A percentile compares a stretch with the other conserved stretches of the same genome.
Conservation (phyloP, 2,888 invertebrate species). For the Sinhomidia bicolor region DNA sequence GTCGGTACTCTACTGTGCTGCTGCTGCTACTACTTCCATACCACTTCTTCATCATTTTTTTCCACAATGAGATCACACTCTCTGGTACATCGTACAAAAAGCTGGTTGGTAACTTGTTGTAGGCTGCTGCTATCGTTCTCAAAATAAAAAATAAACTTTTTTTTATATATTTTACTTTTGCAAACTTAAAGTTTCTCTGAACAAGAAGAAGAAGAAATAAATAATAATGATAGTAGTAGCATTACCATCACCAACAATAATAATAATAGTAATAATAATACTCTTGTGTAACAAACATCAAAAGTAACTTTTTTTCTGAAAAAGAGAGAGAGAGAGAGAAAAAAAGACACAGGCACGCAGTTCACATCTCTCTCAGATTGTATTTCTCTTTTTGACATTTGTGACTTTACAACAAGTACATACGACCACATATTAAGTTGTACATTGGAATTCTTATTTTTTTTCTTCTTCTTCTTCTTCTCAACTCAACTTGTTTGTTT, state of each 20-base stretch:
- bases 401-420: slow-evolving; percentile 41
- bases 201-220: slow-evolving; percentile 38
- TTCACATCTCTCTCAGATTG: slow-evolving; percentile 39
- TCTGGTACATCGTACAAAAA: not conserved
- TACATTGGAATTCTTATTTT: not conserved
- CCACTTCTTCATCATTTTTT: not conserved
- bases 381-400: slow-evolving; percentile 45
- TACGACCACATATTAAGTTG: not conserved
- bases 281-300: slow-evolving; percentile 47
- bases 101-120: no score
- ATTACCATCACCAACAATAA: slow-evolving; percentile 10
- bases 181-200: no score
- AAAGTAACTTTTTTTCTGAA: slow-evolving; percentile 29
- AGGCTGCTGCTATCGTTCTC: no score
- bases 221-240: slow-evolving; percentile 27
- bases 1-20: not conserved
- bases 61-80: not conserved
- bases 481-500: not conserved
- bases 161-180: not conserved
- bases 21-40: not conserved
- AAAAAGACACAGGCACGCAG: slow-evolving; percentile 16
- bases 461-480: no score
- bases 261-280: slow-evolving; percentile 32
- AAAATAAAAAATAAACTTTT: no score
- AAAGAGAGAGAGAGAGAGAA: no score